A percentile compares a stretch with the other conserved stretches of the same genome.
Evolutionary conservation across 2,113 vertebrate species (phyloP).

Genomic region (Odontesthes bonariensis): DNA sequence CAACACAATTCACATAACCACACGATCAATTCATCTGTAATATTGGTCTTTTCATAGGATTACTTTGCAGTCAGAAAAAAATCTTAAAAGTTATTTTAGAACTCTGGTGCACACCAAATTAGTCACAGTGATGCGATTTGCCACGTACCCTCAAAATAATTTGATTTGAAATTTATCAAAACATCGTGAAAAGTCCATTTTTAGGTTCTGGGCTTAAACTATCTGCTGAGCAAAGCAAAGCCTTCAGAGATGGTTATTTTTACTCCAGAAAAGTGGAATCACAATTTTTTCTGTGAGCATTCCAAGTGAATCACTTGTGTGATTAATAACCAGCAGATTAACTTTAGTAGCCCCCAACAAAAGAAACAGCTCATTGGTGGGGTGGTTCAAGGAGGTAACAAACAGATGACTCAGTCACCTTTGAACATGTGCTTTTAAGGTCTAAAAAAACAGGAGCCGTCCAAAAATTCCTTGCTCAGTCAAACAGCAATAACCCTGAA

Average conservation of each 20-base stretch:
- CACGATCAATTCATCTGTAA: background rate
- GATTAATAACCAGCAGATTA: background rate
- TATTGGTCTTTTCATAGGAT: background rate
- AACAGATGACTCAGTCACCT: slow-evolving; percentile 1
- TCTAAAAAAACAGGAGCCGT: slow-evolving; percentile 36
- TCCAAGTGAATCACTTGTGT: too few species aligned
- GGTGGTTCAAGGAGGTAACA: background rate
- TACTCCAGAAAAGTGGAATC: background rate
- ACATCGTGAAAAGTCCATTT: too few species aligned
- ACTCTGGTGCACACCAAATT: too few species aligned
- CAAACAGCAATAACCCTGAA: slow-evolving; percentile 53
- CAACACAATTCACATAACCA: too few species aligned
- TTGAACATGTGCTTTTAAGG: slow-evolving; percentile 19
- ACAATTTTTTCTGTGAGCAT: background rate
- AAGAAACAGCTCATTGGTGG: background rate
- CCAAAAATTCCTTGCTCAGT: slow-evolving; percentile 25
- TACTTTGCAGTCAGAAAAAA: too few species aligned
- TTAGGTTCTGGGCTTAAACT: too few species aligned
- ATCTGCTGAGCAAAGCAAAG: too few species aligned
- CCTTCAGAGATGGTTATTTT: background rate
- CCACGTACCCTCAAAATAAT: too few species aligned
- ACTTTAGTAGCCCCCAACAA: background rate
- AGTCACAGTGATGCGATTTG: too few species aligned
- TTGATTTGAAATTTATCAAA: too few species aligned
- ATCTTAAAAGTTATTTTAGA: too few species aligned